Evolutionary conservation across 2,113 vertebrate genomes (phyloP), one percentile per base, ranked within the genome.

Genomic region (Gadus macrocephalus): DNA sequence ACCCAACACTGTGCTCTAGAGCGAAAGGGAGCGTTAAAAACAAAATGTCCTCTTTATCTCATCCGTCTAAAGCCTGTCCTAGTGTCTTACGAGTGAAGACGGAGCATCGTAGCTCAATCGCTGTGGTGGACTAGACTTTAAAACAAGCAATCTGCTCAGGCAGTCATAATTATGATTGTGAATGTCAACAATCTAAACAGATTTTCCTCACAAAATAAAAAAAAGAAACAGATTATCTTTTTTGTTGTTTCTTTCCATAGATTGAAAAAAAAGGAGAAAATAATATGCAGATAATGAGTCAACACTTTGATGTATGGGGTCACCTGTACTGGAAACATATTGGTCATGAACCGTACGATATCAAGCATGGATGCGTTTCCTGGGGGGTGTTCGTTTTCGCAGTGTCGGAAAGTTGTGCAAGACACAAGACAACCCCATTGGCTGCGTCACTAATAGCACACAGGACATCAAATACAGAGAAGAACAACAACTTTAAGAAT

Each of bases 251-350:
- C 76, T 86, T 80, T 87, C 86, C 74, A 84, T 76, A 83, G 72
- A 62, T 56, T 81, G 70, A 80, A 77, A 81, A 82, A 79, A 75
- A 55, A 73, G 91, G 91, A 95, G 71, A 76, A 81, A 69, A 91
- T 91, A 95, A 92, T 94, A 94, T 93, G 94, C 93, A 96, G 75
- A 96, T 84, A 98, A 97, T 95, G 94, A 98, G 94, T 96, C 94
- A 96, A 96, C 96, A 97, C 95, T 96, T 98, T 91, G 95, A 97
- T 95, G 95, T 94, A 97, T 96, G 95, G 95, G 17, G 95, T 98
- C 97, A 98, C 97, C 97, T 98, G 96, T 95, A 96, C 95, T 97
- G 96, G 96, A 96, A 95, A 98, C 95, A 97, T 97, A 96, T 96
- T 88, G 95, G 95, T 96, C 96, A 98, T 98, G 95, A 97, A 97